phyloP scores from a whole-genome alignment of 2,113 vertebrate species.

The Diglossa brunneiventris region DNA sequence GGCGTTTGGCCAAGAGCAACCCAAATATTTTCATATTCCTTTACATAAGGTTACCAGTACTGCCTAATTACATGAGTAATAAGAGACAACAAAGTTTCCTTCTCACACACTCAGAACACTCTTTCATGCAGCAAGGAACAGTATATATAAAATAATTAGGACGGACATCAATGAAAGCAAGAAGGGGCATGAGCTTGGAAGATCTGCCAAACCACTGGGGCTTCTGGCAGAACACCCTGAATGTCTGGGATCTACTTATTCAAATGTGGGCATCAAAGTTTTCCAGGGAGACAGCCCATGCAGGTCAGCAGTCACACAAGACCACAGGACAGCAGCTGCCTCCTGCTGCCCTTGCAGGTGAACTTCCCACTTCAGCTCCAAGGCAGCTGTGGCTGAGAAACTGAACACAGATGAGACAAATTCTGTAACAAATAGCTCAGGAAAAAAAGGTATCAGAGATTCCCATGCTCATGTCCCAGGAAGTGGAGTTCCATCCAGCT shows the following conservation, averaged over 20 bases:
- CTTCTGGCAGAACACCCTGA: slow-evolving; percentile 24
- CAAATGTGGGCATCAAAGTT: background rate
- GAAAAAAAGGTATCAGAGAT: background rate
- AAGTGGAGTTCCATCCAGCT: background rate
- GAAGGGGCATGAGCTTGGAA: slow-evolving; percentile 32
- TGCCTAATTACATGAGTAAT: slow-evolving; percentile 51
- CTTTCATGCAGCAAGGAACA: background rate
- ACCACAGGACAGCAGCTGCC: background rate
- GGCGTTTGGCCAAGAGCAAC: background rate
- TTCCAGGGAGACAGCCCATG: background rate
- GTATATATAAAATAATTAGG: background rate
- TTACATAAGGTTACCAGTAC: slow-evolving; percentile 40
- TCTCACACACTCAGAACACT: background rate
- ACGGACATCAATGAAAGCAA: slow-evolving; percentile 51
- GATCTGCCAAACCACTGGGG: background rate
- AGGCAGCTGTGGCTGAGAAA: background rate
- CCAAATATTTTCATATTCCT: slow-evolving; percentile 50
- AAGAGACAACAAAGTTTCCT: slow-evolving; percentile 33
- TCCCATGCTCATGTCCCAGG: background rate
- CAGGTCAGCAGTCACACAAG: background rate
- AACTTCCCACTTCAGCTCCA: background rate
- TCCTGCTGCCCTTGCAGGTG: background rate
- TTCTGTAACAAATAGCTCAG: background rate
- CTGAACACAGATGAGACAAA: background rate
- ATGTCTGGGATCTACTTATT: background rate